Percentiles rank a stretch among this genome's conserved stretches.
Evolutionary conservation across 2,797 vertebrate genomes (phyloP).

Genomic region (Chromis chromis): DNA sequence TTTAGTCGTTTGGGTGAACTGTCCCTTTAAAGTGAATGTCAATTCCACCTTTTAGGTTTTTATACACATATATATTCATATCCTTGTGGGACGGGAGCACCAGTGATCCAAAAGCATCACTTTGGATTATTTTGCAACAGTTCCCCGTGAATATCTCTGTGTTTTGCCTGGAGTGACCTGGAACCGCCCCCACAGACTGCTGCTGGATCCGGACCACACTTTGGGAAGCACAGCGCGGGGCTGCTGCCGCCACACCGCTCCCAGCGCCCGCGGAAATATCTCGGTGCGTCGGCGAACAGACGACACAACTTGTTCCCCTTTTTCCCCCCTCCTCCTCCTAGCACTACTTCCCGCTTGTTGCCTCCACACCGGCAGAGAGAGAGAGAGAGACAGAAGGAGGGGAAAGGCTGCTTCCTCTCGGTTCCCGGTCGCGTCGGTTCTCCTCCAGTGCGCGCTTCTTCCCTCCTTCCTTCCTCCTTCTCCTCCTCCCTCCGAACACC

Average conservation of each 20-base stretch:
- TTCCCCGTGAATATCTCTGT: neutral
- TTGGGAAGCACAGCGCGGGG: slow-evolving; percentile 29
- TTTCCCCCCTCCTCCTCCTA: neutral
- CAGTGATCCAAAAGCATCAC: neutral
- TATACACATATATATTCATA: too few relatives aligned
- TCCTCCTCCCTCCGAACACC: slow-evolving; percentile 15
- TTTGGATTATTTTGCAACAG: neutral
- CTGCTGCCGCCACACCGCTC: slow-evolving; percentile 23
- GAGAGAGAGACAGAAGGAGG: slow-evolving; percentile 2
- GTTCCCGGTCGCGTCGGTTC: slow-evolving; percentile 28
- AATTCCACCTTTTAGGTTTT: too few relatives aligned
- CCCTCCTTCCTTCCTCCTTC: neutral
- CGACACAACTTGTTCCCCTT: slow-evolving; percentile 35
- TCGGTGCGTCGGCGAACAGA: slow-evolving; percentile 39
- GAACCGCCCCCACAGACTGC: slow-evolving; percentile 30
- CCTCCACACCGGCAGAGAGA: slow-evolving; percentile 9
- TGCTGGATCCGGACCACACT: slow-evolving; percentile 45
- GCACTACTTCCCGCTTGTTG: slow-evolving; percentile 21
- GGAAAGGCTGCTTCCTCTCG: slow-evolving; percentile 33
- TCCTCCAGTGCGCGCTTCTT: slow-evolving; percentile 24
- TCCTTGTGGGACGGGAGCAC: neutral
- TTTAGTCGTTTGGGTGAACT: neutral
- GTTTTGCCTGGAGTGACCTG: slow-evolving; percentile 25
- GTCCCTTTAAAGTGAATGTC: neutral
- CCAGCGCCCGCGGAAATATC: slow-evolving; percentile 42